Evolutionary conservation across 2,113 vertebrate genomes (phyloP).

Genomic region (Crypturellus undulatus): DNA sequence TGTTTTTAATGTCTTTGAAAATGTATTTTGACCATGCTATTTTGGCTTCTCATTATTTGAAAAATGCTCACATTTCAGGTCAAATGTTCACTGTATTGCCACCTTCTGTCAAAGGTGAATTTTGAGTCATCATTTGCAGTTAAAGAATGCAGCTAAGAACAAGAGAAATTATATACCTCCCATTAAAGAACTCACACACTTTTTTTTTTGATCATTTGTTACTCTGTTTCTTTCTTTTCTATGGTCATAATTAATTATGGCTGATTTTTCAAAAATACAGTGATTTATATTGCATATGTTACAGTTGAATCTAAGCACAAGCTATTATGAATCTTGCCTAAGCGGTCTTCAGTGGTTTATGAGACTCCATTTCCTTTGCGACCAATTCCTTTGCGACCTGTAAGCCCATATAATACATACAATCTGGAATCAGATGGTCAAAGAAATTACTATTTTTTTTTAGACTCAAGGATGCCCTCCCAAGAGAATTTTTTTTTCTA

Average conservation of each 20-base stretch:
- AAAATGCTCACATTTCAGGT: not conserved
- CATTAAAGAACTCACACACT: not conserved
- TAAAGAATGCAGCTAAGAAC: not conserved
- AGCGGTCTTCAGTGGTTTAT: not conserved
- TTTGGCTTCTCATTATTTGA: not conserved
- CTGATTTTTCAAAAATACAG: not conserved
- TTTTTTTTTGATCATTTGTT: not conserved
- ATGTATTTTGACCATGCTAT: not conserved
- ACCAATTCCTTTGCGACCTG: not conserved
- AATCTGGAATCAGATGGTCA: not conserved
- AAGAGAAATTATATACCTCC: not conserved
- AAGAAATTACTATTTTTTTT: not conserved
- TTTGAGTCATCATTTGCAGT: not conserved
- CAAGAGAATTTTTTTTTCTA: rapidly evolving
- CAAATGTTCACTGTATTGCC: not conserved
- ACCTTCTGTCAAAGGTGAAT: not conserved
- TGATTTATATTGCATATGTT: not conserved
- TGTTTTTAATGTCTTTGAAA: not conserved
- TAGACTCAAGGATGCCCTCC: not conserved
- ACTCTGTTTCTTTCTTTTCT: not conserved
- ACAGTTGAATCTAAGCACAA: not conserved
- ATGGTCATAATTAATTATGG: not conserved
- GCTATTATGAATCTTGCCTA: not conserved
- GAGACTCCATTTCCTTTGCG: not conserved
- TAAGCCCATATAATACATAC: not conserved